Base-by-base conservation (phyloP, 2,888 invertebrate genomes). In the Nomada hirtipes region DNA sequence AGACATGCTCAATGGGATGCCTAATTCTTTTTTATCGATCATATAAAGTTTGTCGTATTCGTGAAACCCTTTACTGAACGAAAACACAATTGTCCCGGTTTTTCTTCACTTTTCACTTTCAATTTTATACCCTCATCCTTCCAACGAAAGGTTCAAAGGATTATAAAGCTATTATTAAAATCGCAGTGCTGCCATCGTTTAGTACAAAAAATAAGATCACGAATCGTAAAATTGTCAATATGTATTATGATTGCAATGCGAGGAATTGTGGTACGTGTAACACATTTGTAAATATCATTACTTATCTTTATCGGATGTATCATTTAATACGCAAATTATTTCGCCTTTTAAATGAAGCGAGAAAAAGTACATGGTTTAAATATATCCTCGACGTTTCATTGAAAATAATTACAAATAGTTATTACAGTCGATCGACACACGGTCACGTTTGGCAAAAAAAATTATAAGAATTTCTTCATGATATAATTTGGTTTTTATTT, bases 31-130 rank as follows among this genome's bases (percentile, higher is more conserved):
- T 59, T 36, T 29, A 20, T 11, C 20, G 36, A 29, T 29, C 9
- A 4, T 67, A 60, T 15, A 50, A 55, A 50, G 36, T 13, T 53
- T 50, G 47, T 55, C 23, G 42, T 67, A 18, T 7, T 3, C 29
- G 23, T 57, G 9, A 11, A 63, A 53, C 18, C 4, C 29, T 2
- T 53, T 75, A n/a, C 26, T 76, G 36, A 36, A 26, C 11, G 11
- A 44, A 59, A 63, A 50, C 3, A n/a, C 20, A 52, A 23, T 15
- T 64, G 20, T 47, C 10, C n/a, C 26, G 11, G 20, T 64, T 50
- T n/a, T 59, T 64, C 11, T 60, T 60, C 68, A 82, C 76, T 76
- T 80, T 82, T n/a, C 29, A 82, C 73, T 67, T 82, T 42, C 23
- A 73, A 82, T 82, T 82, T 82, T 73, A 60, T 29, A 55, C 26